Base-by-base conservation (phyloP, 2,888 invertebrate species). In the Nasonia oneida region DNA sequence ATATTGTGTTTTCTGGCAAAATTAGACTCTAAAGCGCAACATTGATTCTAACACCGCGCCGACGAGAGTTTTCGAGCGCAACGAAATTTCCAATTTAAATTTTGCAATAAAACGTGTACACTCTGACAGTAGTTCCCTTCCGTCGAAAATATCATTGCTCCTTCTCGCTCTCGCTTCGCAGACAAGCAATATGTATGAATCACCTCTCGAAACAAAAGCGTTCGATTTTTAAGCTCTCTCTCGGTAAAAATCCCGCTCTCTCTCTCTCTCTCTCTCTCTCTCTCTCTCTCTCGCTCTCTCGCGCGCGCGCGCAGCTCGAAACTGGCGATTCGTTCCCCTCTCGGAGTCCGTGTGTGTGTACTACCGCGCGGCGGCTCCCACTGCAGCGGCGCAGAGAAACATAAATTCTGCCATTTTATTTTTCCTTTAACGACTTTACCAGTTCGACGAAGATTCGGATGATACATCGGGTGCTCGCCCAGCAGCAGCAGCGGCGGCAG, bases 401-500 rank as follows among this genome's bases (percentile, higher is more conserved):
- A 86, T 87, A 87, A 86, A 86, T 87, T 85, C 78, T 85, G 23
- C 78, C 47, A 83, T 86, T 86, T 85, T 87, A 85, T 83, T 86
- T 87, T 86, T 87, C 79, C 82, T 86, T 87, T 87, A 87, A 87
- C 81, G 85, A 85, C 83, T 87, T 87, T 87, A 87, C 83, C 83
- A 87, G 83, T 87, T 85, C 85, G 85, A 67, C 83, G 85, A 85
- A 83, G 87, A 87, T 87, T 86, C 82, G 84, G 84, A 87, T 86
- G 87, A 87, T 87, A 82, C 86, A 87, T 87, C 76, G 78, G 83
- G 74, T 53, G 83, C 53, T 78, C 71, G 64, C n/a, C 77, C 78
- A 15, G 53, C 39, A 64, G 61, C 37, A n/a, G 57, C 77, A 18
- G 61, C 57, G 39, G 37, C n/a, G 18, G 39, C 75, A 8, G 67